Evolutionary conservation across 2,888 invertebrate genomes (phyloP).

Genomic region (Spatulosminthurus flaviceps): DNA sequence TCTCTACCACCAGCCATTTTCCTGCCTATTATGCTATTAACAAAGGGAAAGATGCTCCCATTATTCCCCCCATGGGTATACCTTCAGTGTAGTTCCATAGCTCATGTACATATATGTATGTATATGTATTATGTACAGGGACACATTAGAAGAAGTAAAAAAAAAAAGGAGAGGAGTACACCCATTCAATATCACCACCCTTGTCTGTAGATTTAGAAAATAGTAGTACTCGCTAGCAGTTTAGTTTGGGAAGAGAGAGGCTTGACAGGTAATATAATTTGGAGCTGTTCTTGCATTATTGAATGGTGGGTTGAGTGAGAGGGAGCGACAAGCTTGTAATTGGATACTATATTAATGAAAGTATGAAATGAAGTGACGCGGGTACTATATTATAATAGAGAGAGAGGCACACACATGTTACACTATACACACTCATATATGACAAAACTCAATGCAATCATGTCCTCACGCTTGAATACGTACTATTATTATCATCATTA

Average conservation of each 20-base stretch:
- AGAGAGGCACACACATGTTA: too few relatives aligned
- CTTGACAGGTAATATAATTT: conserved; percentile 49
- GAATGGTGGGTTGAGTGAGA: conserved; percentile 43
- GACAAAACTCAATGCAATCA: conserved; percentile 41
- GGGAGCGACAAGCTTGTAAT: conserved; percentile 54
- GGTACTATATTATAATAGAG: background rate
- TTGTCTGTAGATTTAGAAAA: too few relatives aligned
- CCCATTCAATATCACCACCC: too few relatives aligned
- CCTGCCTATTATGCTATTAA: conserved; percentile 47
- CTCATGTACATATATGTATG: background rate
- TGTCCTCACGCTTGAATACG: conserved; percentile 38
- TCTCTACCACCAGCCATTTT: conserved; percentile 45
- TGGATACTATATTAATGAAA: conserved; percentile 62
- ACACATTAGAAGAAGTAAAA: background rate
- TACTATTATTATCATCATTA: conserved; percentile 38
- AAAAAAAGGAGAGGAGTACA: background rate
- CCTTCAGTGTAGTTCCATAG: background rate
- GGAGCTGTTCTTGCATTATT: conserved; percentile 9
- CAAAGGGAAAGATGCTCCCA: conserved; percentile 34
- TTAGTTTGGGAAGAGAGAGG: conserved; percentile 29
- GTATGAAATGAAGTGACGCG: conserved; percentile 38
- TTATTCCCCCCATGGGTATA: conserved; percentile 32
- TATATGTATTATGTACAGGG: background rate
- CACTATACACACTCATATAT: too few relatives aligned
- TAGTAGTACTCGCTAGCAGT: too few relatives aligned